phyloP scores from a whole-genome alignment of 2,113 vertebrate species.

The Equus quagga region DNA sequence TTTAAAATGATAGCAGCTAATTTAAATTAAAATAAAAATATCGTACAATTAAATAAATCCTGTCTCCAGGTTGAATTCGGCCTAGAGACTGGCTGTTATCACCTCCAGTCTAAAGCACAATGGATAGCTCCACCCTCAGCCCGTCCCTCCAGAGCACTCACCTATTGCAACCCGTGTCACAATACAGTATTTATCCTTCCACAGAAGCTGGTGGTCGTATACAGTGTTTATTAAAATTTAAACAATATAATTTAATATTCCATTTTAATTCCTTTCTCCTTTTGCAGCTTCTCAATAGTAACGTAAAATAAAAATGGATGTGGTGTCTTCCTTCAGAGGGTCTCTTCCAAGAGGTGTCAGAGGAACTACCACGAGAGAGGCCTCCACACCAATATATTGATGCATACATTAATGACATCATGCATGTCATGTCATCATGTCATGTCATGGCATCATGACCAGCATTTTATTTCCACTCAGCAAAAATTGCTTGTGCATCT shows the following conservation, averaged over 20 bases:
- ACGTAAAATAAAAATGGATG: neutral
- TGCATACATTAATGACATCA: neutral
- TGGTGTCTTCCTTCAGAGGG: neutral
- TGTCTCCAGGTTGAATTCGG: neutral
- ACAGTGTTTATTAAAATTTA: neutral
- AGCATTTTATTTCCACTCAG: neutral
- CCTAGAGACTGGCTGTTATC: neutral
- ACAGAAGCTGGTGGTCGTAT: neutral
- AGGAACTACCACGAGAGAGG: neutral
- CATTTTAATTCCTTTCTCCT: constrained; percentile 19
- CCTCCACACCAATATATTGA: neutral
- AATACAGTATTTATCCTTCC: neutral
- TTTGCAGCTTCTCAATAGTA: neutral
- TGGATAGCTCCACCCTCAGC: neutral
- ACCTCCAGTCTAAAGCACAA: neutral
- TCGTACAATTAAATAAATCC: neutral
- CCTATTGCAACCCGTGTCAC: neutral
- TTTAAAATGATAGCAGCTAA: constrained; percentile 19
- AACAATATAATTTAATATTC: neutral
- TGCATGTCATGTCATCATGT: neutral
- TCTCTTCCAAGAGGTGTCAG: neutral
- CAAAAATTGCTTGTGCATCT: neutral
- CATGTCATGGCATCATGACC: neutral
- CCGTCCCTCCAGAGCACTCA: too few relatives aligned
- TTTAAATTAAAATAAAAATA: neutral